Conservation (phyloP, 2,888 invertebrate species). For the Drosophila ezoana region DNA sequence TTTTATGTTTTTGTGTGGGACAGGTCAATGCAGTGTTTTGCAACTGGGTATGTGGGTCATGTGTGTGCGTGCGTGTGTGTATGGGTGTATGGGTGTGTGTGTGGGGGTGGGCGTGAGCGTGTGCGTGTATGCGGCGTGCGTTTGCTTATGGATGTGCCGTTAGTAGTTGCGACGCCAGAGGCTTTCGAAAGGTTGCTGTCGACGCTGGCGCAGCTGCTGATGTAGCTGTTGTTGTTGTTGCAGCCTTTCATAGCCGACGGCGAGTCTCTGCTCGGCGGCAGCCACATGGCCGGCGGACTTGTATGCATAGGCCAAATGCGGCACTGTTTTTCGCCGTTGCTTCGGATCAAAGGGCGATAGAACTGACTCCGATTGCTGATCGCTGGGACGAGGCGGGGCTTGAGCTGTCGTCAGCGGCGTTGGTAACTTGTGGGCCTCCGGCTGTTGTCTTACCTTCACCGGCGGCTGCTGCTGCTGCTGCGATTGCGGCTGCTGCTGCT, state of each 20-base stretch:
- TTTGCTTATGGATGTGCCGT: slow-evolving; percentile 1
- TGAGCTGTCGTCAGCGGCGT: neutral
- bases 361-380: neutral
- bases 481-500: neutral
- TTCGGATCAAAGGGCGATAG: neutral
- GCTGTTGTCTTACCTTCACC: neutral
- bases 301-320: neutral
- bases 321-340: slow-evolving; percentile 5
- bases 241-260: neutral
- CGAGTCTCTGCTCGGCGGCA: neutral
- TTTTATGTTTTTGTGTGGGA: slow-evolving; percentile 20
- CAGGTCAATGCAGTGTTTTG: slow-evolving; percentile 34
- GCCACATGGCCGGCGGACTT: neutral
- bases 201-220: slow-evolving; percentile 41
- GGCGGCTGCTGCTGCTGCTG: neutral
- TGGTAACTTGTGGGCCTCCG: neutral
- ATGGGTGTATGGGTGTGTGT: slow-evolving; percentile 1
- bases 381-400: neutral
- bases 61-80: slow-evolving; percentile 2
- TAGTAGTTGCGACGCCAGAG: slow-evolving; percentile 52
- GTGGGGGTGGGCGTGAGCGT: neutral
- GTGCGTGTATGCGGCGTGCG: neutral
- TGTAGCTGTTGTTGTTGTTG: slow-evolving; percentile 38
- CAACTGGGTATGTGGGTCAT: slow-evolving; percentile 37
- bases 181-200: slow-evolving; percentile 22